phyloP scores from a whole-genome alignment of 2,113 vertebrate genomes.

The Rattus rattus region DNA sequence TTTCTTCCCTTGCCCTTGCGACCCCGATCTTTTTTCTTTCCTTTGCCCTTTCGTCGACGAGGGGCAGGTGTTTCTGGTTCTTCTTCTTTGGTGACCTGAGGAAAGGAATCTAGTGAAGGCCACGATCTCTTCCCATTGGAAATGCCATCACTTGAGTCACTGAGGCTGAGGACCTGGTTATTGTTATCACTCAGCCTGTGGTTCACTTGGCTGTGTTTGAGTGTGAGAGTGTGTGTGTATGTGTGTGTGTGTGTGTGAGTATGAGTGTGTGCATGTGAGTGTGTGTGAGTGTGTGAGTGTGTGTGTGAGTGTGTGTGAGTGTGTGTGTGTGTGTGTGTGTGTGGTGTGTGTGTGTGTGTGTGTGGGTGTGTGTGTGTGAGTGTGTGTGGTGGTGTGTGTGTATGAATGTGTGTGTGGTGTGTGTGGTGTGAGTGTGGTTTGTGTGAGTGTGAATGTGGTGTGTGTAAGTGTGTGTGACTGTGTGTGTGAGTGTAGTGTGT shows the following conservation, averaged over 20 bases:
- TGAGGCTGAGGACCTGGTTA: neutral
- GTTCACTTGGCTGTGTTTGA: neutral
- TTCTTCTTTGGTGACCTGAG: constrained; percentile 26
- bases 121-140: neutral
- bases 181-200: neutral
- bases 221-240: neutral
- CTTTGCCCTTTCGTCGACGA: constrained; percentile 84
- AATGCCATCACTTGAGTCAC: neutral
- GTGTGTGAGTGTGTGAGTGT: neutral
- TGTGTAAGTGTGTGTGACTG: neutral
- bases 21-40: constrained; percentile 88
- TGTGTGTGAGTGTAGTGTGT: neutral
- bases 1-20: constrained; percentile 89
- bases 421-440: neutral
- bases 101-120: neutral
- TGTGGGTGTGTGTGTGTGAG: neutral
- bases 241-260: neutral
- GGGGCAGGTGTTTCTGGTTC: neutral
- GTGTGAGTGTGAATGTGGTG: neutral
- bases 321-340: neutral
- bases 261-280: too few species aligned
- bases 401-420: neutral
- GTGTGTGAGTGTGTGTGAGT: neutral
- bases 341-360: neutral
- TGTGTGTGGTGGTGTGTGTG: too few species aligned